Evolutionary conservation across 2,113 vertebrate genomes (phyloP), one percentile per base, ranked within the genome.

Genomic region (Petrocephalus zakoni): DNA sequence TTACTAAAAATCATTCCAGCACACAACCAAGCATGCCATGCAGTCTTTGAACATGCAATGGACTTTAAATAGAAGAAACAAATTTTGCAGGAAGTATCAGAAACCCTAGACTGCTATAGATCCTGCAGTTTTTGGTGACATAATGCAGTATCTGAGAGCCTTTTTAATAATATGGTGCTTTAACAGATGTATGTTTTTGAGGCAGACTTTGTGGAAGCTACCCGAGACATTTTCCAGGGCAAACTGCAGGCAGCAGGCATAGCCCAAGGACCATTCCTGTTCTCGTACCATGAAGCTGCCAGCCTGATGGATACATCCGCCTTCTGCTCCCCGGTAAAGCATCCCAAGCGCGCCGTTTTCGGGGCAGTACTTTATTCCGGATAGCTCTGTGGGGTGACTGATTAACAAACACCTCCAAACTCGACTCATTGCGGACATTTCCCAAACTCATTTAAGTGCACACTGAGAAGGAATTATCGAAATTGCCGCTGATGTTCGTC

Each of bases 291-390:
- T 0, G 96, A 98, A 94, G 97, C 97, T 88, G 97, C 97, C 86
- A 97, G 93, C 90, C 92, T 98, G 92, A 95, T 98, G 96, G 97
- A 98, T 88, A 97, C 96, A 0, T 97, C 97, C 0, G 97, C 97
- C 89, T 98, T 98, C 90, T 96, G 97, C 87, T 97, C 97, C 2
- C 95, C 88, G 42, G 96, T 98, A 92, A 97, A 19, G 47, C 1
- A 87, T 61, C 52, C 47, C 85, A 34, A 37, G 51, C 46, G 58
- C 19, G 58, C 25, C 8, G 11, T 29, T 42, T 58, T 84, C 47
- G n/a, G 17, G 22, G n/a, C 34, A 47, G 22, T 81, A 15, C 56
- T 46, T 56, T 21, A 81, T 81, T 81, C 51, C 8, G 11, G 34
- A 9, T 61, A 47, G 22, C 29, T 82, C 55, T 37, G 13, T 49